Conservation (phyloP, 1,140 invertebrate genomes). For the Mercenaria mercenaria region DNA sequence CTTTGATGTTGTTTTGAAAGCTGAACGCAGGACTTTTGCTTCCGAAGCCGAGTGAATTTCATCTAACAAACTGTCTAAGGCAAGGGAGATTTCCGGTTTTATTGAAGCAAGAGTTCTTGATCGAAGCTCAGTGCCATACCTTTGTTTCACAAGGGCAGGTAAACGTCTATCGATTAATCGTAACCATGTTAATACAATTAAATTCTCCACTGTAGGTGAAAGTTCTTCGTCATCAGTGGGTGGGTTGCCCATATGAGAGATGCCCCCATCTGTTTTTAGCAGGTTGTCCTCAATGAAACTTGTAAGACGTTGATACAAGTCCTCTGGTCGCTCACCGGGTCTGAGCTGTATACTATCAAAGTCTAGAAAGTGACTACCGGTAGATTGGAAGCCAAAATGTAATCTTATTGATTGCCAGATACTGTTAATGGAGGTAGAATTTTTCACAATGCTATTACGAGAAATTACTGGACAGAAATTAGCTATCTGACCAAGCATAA, state of each 20-base stretch:
- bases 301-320: too few species aligned
- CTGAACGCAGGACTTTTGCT: neutral
- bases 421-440: conserved; percentile 52
- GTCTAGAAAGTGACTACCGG: conserved; percentile 48
- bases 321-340: neutral
- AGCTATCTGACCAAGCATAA: conserved; percentile 70
- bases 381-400: conserved; percentile 66
- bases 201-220: neutral
- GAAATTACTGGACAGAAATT: conserved; percentile 70
- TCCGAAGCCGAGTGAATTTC: conserved; percentile 13
- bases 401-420: conserved; percentile 66
- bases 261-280: too few species aligned
- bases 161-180: neutral
- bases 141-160: neutral
- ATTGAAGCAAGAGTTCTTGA: too few species aligned
- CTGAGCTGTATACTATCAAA: neutral
- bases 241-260: too few species aligned
- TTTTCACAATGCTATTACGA: conserved; percentile 55
- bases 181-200: neutral
- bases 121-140: neutral
- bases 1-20: too few species aligned
- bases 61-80: neutral
- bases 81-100: neutral
- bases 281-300: too few species aligned
- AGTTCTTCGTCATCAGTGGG: too few species aligned